Percentiles rank a stretch among this genome's conserved stretches.
These are phyloP conservation scores for Pogonomyrmex barbatus DNA, from an alignment of 1,140 invertebrate species.

Conservation along the genomic window DNA sequence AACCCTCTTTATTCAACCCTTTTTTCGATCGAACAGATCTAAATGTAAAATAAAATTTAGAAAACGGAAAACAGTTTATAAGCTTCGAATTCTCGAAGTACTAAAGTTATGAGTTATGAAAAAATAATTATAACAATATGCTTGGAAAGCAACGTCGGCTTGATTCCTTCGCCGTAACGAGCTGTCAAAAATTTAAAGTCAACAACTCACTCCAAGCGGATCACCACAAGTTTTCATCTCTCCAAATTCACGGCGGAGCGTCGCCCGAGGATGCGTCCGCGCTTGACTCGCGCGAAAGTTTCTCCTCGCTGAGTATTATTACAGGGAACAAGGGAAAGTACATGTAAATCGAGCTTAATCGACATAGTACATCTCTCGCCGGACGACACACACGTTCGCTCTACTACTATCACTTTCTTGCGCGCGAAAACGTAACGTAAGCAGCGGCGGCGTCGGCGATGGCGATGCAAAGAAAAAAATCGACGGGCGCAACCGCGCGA, in stretches of 20 bases:
- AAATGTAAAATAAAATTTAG: background rate
- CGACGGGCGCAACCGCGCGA: background rate
- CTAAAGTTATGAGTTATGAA: background rate
- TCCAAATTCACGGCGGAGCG: slow-evolving; percentile 39
- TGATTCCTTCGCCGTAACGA: background rate
- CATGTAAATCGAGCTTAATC: slow-evolving; percentile 72
- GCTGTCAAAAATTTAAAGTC: background rate
- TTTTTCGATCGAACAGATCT: background rate
- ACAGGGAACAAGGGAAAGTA: slow-evolving; percentile 68
- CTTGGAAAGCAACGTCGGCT: background rate
- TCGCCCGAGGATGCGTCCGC: slow-evolving; percentile 39
- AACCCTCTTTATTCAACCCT: background rate
- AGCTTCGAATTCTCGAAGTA: background rate
- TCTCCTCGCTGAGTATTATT: slow-evolving; percentile 59
- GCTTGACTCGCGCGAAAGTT: slow-evolving; percentile 61
- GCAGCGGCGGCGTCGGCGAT: background rate
- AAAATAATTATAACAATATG: background rate
- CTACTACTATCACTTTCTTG: slow-evolving; percentile 63
- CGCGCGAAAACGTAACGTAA: slow-evolving; percentile 16
- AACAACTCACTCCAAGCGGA: background rate
- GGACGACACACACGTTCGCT: slow-evolving; percentile 49
- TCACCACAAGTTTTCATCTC: background rate
- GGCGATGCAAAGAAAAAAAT: slow-evolving; percentile 49
- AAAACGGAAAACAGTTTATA: background rate
- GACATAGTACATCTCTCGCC: slow-evolving; percentile 63